These are phyloP conservation scores for Sebastes baramenuke DNA, from an alignment of 2,797 vertebrate genomes.

Conservation along the genomic window DNA sequence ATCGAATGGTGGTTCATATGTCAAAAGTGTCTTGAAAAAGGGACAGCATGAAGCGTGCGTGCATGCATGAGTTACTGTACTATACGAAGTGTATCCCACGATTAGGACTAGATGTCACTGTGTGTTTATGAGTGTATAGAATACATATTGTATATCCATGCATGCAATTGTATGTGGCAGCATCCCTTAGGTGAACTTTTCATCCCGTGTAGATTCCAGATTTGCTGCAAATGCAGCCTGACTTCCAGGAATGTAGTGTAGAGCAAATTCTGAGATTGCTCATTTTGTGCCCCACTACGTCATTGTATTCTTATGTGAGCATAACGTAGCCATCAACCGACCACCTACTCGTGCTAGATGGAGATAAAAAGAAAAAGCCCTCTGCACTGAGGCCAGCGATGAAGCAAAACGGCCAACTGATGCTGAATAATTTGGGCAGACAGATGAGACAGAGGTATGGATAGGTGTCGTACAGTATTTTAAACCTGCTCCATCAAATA, in stretches of 20 bases:
- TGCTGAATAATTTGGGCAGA: neutral
- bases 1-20: neutral
- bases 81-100: neutral
- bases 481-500: neutral
- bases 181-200: neutral
- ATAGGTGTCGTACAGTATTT: neutral
- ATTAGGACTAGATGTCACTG: neutral
- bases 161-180: neutral
- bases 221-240: constrained; percentile 11
- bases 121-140: neutral
- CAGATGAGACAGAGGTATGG: neutral
- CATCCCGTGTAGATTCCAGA: neutral
- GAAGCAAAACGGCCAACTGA: neutral
- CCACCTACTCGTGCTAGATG: neutral
- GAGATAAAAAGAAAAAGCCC: neutral
- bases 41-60: neutral
- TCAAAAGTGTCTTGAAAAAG: neutral
- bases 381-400: neutral
- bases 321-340: neutral
- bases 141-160: neutral
- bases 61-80: neutral
- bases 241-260: neutral
- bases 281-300: neutral
- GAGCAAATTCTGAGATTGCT: neutral
- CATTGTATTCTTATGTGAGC: neutral